These are phyloP conservation scores for Malurus melanocephalus DNA, from an alignment of 2,113 vertebrate species.

Conservation along the genomic window DNA sequence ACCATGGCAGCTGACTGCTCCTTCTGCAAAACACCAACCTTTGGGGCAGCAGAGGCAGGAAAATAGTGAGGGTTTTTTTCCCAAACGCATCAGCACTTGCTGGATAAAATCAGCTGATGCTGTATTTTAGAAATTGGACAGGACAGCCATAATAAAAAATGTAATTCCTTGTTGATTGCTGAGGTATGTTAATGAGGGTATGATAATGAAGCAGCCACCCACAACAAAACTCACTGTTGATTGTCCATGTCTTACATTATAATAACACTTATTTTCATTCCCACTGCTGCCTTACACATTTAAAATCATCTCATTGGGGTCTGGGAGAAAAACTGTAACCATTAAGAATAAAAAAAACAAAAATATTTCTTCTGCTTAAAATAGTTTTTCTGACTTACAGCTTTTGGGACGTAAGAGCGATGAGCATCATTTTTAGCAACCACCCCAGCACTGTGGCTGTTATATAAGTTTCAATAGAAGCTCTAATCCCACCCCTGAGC, in stretches of 20 bases:
- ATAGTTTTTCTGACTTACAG: not conserved
- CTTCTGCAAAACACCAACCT: not conserved
- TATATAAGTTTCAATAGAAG: not conserved
- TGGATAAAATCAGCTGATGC: not conserved
- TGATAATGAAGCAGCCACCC: not conserved
- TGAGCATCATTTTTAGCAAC: slow-evolving; percentile 46
- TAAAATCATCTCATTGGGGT: not conserved
- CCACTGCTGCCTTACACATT: not conserved
- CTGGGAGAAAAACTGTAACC: not conserved
- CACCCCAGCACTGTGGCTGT: not conserved
- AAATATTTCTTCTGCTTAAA: not conserved
- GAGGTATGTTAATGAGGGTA: not conserved
- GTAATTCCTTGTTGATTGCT: not conserved
- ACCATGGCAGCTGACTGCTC: slow-evolving; percentile 29
- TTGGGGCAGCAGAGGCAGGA: not conserved
- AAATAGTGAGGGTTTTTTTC: rapidly evolving
- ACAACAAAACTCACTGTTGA: not conserved
- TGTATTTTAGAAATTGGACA: not conserved
- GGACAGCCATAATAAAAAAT: not conserved
- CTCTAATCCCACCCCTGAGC: not conserved
- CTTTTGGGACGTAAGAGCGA: not conserved
- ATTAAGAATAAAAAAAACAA: not conserved
- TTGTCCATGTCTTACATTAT: not conserved
- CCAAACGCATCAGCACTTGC: not conserved
- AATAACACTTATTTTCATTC: not conserved